These are phyloP conservation scores for Eurosta solidaginis DNA, from an alignment of 1,140 invertebrate genomes.

Conservation along the genomic window DNA sequence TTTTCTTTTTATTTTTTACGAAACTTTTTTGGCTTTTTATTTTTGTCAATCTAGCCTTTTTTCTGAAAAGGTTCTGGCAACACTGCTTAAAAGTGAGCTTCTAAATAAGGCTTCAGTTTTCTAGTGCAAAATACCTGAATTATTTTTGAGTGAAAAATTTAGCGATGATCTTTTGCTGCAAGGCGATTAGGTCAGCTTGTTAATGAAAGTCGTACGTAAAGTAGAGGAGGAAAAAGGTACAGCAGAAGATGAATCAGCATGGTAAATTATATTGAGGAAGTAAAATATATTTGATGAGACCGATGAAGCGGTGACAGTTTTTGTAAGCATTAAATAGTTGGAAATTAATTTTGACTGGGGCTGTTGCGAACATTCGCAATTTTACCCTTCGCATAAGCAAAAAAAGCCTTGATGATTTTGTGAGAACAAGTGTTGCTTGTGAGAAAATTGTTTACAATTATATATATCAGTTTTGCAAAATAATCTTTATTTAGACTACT, in stretches of 20 bases:
- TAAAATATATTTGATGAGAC: not conserved
- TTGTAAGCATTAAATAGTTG: not conserved
- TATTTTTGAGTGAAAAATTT: not conserved
- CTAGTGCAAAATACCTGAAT: not conserved
- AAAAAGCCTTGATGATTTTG: too few relatives aligned
- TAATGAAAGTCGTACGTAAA: not conserved
- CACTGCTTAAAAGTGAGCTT: too few relatives aligned
- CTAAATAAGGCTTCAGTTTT: too few relatives aligned
- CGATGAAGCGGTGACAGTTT: not conserved
- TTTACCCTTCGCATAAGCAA: not conserved
- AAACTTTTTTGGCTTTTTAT: too few relatives aligned
- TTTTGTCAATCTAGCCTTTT: too few relatives aligned
- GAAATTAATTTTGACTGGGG: not conserved
- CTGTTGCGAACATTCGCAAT: not conserved
- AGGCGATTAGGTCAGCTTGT: not conserved
- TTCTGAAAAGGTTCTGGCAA: too few relatives aligned
- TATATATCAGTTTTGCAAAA: too few relatives aligned
- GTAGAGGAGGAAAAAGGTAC: not conserved
- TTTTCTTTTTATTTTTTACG: too few relatives aligned
- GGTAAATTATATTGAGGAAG: too few relatives aligned
- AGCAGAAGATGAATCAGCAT: not conserved
- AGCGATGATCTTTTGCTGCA: not conserved
- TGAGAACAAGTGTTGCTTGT: too few relatives aligned
- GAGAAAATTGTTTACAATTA: too few relatives aligned
- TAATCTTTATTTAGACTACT: too few relatives aligned